Evolutionary conservation across 2,113 vertebrate genomes (phyloP), one percentile per base, ranked within the genome.

Genomic region (Lipotes vexillifer): DNA sequence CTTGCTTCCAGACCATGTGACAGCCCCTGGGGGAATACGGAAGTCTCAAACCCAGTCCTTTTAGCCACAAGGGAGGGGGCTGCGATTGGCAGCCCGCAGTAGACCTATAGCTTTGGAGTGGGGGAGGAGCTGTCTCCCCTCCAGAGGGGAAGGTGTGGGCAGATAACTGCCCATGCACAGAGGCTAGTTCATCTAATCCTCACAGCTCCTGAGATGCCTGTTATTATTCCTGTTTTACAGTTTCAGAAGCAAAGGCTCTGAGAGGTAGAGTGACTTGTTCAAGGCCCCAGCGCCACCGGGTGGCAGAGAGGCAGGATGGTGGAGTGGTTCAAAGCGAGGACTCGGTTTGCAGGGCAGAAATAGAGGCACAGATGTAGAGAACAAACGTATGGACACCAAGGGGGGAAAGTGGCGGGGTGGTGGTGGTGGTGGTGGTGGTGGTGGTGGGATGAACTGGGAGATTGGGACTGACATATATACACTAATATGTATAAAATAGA

Each of bases 171-270:
- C 46, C 3, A 1, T 17, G 12, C 20, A 17, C 55, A 21, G 33
- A 71, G 52, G 15, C 59, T 27, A 0, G 9, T 15, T 33, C 44
- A 14, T 15, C 44, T 17, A 3, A 7, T 9, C 68, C 88, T 90
- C 71, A 15, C 17, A 2, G 12, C 29, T 83, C 57, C 66, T 55
- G 72, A 65, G 52, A 31, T 5, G 10, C 27, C 1, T 2, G 0
- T 15, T 8, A 0, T 2, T 29, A 0, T 10, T 13, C 14, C 20
- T n/a, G 1, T 74, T 17, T 31, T 27, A 0, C 3, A 31, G 36
- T 44, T n/a, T 12, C 44, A 17, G 61, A 23, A 82, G 90, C 59
- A 66, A 69, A 71, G 55, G 5, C 27, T 44, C 44, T 14, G 13
- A 49, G 75, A 90, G 12, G 12, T 44, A 18, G 52, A n/a, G 36